Evolutionary conservation across 2,113 vertebrate genomes (phyloP).

Genomic region (Orthonyx spaldingii): DNA sequence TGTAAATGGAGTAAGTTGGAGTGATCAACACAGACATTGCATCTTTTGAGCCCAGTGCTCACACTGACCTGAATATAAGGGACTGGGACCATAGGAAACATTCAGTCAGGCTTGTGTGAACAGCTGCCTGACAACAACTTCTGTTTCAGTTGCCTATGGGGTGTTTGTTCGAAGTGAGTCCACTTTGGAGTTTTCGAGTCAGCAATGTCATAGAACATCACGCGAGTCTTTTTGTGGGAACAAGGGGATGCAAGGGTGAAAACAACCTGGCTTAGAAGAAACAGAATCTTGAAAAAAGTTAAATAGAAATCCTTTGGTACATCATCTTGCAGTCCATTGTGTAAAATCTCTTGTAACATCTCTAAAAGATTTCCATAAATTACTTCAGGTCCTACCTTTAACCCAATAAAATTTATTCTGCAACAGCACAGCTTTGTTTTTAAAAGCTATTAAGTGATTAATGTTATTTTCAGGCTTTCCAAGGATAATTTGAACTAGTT

Average conservation of each 20-base stretch:
- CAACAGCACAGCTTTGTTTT: fast-evolving
- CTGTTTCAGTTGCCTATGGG: fast-evolving
- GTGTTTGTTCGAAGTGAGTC: fast-evolving
- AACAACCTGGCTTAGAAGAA: neutral
- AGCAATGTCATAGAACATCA: fast-evolving
- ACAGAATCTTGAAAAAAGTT: neutral
- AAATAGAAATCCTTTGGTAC: neutral
- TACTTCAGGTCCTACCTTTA: neutral
- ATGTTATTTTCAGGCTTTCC: neutral
- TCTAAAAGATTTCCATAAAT: neutral
- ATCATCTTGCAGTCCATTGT: neutral
- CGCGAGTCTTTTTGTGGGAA: neutral
- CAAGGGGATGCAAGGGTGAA: neutral
- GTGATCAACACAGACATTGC: fast-evolving
- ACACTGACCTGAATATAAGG: fast-evolving
- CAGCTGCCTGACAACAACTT: neutral
- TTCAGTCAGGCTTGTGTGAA: fast-evolving
- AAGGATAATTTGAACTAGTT: neutral
- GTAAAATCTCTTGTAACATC: neutral
- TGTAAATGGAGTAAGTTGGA: neutral
- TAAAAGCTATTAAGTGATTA: neutral
- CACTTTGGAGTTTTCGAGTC: fast-evolving
- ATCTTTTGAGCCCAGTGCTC: fast-evolving
- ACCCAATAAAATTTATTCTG: fast-evolving
- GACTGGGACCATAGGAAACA: neutral